A percentile compares a stretch with the other conserved stretches of the same genome.
phyloP scores from a whole-genome alignment of 92 coral and sea anemone species.

The Epizoanthus fatuus region DNA sequence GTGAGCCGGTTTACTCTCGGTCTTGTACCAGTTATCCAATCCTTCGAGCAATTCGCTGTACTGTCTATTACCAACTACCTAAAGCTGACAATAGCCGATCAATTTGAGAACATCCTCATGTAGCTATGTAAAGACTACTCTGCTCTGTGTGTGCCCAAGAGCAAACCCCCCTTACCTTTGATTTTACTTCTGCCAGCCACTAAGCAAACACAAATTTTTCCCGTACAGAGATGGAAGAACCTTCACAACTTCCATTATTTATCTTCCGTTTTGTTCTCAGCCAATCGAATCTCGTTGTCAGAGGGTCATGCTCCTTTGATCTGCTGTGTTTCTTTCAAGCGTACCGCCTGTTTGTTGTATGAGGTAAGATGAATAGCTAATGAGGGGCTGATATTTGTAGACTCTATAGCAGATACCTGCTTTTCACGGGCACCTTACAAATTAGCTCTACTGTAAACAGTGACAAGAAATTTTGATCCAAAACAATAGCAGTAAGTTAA shows the following conservation, averaged over 20 bases:
- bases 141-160: background rate
- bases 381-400: background rate
- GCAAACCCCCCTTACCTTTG: background rate
- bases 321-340: background rate
- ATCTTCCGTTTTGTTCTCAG: background rate
- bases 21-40: no score
- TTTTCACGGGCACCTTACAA: background rate
- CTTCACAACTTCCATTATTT: slow-evolving; percentile 11
- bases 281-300: slow-evolving; percentile 3
- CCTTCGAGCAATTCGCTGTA: no score
- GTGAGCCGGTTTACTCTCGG: no score
- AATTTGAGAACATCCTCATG: no score
- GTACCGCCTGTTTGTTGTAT: slow-evolving; percentile 21
- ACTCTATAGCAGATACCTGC: slow-evolving; percentile 4
- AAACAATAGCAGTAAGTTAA: no score
- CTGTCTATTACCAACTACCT: no score
- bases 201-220: background rate
- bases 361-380: slow-evolving; percentile 46
- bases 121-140: background rate
- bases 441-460: background rate
- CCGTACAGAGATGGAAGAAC: background rate
- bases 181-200: background rate
- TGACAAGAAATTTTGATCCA: background rate
- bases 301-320: slow-evolving; percentile 17
- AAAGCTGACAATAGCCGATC: no score